Evolutionary conservation across 2,888 invertebrate species (phyloP).

Genomic region (Phragmatobia fuliginosa): DNA sequence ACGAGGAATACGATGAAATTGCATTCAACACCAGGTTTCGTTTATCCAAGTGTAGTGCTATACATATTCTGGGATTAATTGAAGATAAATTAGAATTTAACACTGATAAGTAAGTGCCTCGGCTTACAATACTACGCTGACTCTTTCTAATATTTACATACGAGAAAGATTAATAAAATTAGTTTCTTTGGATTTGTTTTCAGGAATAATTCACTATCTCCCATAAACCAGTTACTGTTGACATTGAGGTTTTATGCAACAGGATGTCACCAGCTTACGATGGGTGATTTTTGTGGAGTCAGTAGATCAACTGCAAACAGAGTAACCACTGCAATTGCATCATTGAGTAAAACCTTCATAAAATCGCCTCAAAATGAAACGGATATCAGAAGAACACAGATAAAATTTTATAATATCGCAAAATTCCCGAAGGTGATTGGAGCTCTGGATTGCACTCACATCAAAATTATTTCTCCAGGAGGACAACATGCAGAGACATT

Average conservation of each 20-base stretch:
- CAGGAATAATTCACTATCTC: background rate
- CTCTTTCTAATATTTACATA: too few species aligned
- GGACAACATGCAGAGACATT: slow-evolving; percentile 1
- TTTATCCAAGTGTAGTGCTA: too few species aligned
- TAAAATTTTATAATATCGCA: background rate
- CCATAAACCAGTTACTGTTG: background rate
- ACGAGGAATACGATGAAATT: too few species aligned
- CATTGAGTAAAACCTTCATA: background rate
- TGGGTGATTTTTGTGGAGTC: background rate
- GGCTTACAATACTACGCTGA: too few species aligned
- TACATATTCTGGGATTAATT: too few species aligned
- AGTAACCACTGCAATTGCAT: background rate
- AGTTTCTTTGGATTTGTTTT: background rate
- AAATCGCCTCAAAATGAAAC: background rate
- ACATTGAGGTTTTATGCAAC: background rate
- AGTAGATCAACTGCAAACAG: background rate
- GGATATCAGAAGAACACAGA: background rate
- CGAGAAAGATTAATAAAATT: too few species aligned
- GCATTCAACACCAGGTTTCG: too few species aligned
- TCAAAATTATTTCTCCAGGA: background rate
- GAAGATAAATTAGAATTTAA: too few species aligned
- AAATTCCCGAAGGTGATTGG: background rate
- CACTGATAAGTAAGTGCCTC: too few species aligned
- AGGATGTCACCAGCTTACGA: background rate
- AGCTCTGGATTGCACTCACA: background rate